Conservation (phyloP, 2,113 vertebrate species). For the Rhombomys opimus region DNA sequence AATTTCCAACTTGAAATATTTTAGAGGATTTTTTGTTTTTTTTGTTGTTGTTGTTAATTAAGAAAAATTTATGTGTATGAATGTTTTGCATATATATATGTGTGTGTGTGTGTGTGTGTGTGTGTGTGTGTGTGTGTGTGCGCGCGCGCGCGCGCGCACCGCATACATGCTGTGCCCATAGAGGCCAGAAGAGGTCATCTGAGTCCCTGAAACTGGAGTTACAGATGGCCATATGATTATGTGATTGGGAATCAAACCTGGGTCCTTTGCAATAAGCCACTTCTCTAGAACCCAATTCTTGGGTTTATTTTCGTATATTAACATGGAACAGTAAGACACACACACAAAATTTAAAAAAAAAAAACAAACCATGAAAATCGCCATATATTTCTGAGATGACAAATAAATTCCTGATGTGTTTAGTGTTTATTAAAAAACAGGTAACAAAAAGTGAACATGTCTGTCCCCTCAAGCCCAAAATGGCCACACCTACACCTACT, state of each 20-base stretch:
- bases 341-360: background rate
- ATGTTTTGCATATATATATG: background rate
- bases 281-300: background rate
- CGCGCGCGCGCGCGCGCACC: background rate
- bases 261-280: background rate
- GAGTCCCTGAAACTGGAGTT: background rate
- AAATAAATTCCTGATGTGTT: slow-evolving; percentile 38
- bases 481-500: background rate
- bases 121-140: background rate
- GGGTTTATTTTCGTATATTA: background rate
- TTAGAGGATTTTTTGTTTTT: slow-evolving; percentile 14
- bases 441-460: slow-evolving; percentile 20
- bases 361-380: slow-evolving; percentile 22
- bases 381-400: slow-evolving; percentile 48
- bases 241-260: background rate
- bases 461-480: background rate
- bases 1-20: slow-evolving; percentile 47
- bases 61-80: background rate
- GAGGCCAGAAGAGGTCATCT: background rate
- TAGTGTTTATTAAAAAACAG: background rate
- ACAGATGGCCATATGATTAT: background rate
- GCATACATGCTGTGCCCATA: background rate
- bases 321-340: background rate
- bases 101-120: no score
- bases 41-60: background rate